Evolutionary conservation across 2,113 vertebrate species (phyloP).

Genomic region (Pontoporia blainvillei): DNA sequence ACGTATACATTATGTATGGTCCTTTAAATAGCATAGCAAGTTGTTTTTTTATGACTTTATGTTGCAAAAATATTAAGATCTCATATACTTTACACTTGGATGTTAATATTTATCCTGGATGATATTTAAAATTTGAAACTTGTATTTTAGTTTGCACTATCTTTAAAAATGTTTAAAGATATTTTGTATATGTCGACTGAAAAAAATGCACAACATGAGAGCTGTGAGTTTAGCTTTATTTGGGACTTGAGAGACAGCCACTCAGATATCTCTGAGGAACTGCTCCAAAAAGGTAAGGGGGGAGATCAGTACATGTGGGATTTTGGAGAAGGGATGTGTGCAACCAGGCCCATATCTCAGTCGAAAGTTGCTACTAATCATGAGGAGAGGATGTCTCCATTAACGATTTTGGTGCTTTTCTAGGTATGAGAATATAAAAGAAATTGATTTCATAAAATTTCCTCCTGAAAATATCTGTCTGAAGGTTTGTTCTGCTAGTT

Average conservation of each 20-base stretch:
- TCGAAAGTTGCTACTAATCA: background rate
- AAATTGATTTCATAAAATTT: background rate
- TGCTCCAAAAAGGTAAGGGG: background rate
- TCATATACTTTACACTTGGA: background rate
- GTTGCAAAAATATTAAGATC: background rate
- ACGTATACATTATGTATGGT: background rate
- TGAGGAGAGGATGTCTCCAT: background rate
- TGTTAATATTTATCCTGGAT: background rate
- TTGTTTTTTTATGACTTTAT: background rate
- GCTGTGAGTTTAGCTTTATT: background rate
- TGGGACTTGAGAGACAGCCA: background rate
- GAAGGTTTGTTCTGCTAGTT: background rate
- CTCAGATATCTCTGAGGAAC: background rate
- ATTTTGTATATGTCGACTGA: background rate
- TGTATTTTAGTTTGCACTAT: background rate
- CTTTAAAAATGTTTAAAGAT: background rate
- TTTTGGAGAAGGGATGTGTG: background rate
- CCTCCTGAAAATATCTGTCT: background rate
- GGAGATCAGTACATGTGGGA: background rate
- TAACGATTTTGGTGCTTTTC: background rate
- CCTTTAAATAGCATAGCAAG: background rate
- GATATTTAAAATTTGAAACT: background rate
- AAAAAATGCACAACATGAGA: background rate
- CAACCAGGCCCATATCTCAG: background rate
- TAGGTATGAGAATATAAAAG: background rate